These are phyloP conservation scores for Marcusenius ussheri DNA, from an alignment of 2,113 vertebrate genomes.

Conservation along the genomic window DNA sequence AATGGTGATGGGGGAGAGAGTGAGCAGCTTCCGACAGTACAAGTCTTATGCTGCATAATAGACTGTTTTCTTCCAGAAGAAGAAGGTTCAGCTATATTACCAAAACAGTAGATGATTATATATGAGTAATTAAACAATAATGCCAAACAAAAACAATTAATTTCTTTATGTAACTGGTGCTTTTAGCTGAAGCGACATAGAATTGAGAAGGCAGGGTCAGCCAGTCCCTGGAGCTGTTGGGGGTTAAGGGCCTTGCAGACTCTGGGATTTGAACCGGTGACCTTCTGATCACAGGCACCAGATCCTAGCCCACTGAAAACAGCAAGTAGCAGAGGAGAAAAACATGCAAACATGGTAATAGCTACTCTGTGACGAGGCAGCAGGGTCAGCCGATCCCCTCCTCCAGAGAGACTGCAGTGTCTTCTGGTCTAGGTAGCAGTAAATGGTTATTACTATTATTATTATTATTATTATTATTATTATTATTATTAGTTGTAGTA, in stretches of 20 bases:
- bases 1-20: no score
- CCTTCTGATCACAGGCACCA: neutral
- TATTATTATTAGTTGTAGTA: neutral
- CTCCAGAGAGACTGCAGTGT: neutral
- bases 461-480: neutral
- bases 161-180: neutral
- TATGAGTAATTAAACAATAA: neutral
- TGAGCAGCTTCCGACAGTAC: no score
- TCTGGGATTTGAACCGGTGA: neutral
- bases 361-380: neutral
- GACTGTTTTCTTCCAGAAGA: constrained; percentile 3
- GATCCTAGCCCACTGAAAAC: neutral
- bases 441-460: neutral
- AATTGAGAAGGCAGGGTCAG: neutral
- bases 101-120: neutral
- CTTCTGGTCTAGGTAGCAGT: neutral
- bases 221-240: neutral
- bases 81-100: neutral
- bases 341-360: neutral
- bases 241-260: neutral
- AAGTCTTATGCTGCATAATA: neutral
- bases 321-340: neutral
- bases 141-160: neutral
- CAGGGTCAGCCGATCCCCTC: neutral
- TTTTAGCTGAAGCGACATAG: neutral